Evolutionary conservation across 2,888 invertebrate species (phyloP).

Genomic region (Tuta absoluta): DNA sequence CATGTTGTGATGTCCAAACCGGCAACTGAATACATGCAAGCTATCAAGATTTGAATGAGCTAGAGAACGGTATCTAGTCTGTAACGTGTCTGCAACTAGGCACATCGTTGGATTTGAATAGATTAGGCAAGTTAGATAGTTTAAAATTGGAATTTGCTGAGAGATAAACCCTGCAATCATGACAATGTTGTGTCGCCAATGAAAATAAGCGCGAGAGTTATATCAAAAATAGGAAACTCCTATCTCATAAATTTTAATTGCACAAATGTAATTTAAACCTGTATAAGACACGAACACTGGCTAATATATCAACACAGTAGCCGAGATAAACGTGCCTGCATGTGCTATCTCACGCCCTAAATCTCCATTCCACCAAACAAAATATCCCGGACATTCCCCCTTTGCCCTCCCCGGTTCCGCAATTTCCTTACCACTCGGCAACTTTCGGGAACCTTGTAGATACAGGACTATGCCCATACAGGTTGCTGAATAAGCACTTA

Average conservation of each 20-base stretch:
- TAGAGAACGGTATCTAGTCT: background rate
- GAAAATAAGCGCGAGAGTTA: background rate
- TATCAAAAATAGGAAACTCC: background rate
- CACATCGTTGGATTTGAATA: background rate
- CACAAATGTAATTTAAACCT: slow-evolving; percentile 8
- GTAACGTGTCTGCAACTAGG: no score
- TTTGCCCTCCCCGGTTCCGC: slow-evolving; percentile 47
- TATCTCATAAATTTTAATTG: slow-evolving; percentile 6
- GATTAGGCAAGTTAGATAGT: background rate
- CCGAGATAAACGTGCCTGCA: slow-evolving; percentile 46
- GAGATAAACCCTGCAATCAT: slow-evolving; percentile 14
- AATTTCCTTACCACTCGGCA: slow-evolving; percentile 52
- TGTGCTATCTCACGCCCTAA: slow-evolving; percentile 56
- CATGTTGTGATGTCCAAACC: background rate
- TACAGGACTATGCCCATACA: slow-evolving; percentile 37
- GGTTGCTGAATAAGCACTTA: slow-evolving; percentile 51
- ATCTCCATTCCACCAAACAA: slow-evolving; percentile 57
- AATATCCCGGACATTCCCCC: slow-evolving; percentile 54
- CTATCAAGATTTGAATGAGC: background rate
- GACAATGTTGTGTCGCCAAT: slow-evolving; percentile 4
- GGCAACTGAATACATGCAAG: background rate
- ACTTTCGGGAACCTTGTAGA: slow-evolving; percentile 38
- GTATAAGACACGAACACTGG: slow-evolving; percentile 17
- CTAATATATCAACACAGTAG: slow-evolving; percentile 49
- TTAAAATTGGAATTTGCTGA: background rate